Evolutionary conservation across 2,113 vertebrate genomes (phyloP), one percentile per base, ranked within the genome.

Genomic region (western clawed frog (Xenopus tropicalis)): DNA sequence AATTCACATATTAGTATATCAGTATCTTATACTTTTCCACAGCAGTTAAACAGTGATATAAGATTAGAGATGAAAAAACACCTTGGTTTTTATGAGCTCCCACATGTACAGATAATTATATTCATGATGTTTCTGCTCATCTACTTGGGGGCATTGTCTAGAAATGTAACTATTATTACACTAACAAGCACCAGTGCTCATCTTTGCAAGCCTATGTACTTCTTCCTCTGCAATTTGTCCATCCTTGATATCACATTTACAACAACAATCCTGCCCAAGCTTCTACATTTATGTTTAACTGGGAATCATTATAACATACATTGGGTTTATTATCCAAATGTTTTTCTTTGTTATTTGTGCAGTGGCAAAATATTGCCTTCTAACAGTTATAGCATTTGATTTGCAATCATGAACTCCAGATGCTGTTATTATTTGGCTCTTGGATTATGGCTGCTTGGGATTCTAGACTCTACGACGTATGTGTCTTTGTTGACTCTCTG

Each of bases 401-500:
- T n/a, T n/a, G n/a, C n/a, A n/a, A n/a, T n/a, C n/a, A n/a, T n/a
- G n/a, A n/a, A n/a, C n/a, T n/a, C n/a, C n/a, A n/a, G n/a, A n/a
- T n/a, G n/a, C n/a, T n/a, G n/a, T n/a, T n/a, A n/a, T n/a, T n/a
- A n/a, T 23, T 22, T 69, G 23, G 48, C 66, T n/a, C 19, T 37
- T 1, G 16, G 20, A 11, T 25, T 23, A 29, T 56, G 66, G 66
- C 20, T 69, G 48, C 56, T 22, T 37, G 66, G 48, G 4, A 10
- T 69, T 56, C 24, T 69, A 11, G 66, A 56, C 51, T 29, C 66
- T 11, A 29, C 48, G 2, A 54, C 10, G 9, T 56, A 56, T n/a
- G 5, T 37, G 23, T 54, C 16, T 9, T 70, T 83, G 52, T 63
- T 82, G 51, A 25, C 82, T 24, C 66, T 74, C 5, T 71, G 80